A percentile compares a stretch with the other conserved stretches of the same genome.
phyloP scores from a whole-genome alignment of 2,797 vertebrate genomes.

The Psittacula derbiana region DNA sequence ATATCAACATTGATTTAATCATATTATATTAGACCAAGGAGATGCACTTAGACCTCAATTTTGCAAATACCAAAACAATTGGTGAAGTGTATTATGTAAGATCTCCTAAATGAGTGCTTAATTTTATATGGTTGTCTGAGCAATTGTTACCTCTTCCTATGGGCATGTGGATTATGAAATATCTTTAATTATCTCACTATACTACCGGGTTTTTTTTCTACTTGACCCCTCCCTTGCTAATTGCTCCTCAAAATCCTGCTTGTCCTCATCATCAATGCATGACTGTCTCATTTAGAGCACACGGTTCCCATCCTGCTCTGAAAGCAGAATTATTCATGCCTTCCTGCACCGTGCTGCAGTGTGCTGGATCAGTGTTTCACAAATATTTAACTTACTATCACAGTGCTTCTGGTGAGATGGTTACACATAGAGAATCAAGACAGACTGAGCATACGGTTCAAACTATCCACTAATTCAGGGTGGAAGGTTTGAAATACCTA shows the following conservation, averaged over 20 bases:
- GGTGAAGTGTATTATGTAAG: background rate
- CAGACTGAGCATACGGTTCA: background rate
- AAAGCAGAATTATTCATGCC: conserved; percentile 1
- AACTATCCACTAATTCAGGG: conserved; percentile 12
- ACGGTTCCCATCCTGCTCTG: background rate
- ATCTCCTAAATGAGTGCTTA: background rate
- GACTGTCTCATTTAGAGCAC: conserved; percentile 4
- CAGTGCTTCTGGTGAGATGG: background rate
- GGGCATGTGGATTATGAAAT: background rate
- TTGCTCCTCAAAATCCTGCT: conserved; percentile 6
- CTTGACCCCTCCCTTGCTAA: conserved; percentile 28
- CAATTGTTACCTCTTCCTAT: background rate
- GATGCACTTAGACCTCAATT: background rate
- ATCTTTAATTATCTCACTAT: conserved; percentile 17
- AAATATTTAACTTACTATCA: background rate
- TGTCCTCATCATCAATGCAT: background rate
- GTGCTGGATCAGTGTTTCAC: background rate
- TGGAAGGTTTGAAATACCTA: conserved; percentile 13
- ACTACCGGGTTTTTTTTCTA: background rate
- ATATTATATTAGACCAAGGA: background rate
- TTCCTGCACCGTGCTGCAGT: background rate
- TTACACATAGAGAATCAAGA: background rate
- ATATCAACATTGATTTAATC: background rate
- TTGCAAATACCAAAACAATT: background rate
- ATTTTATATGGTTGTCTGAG: conserved; percentile 16